Evolutionary conservation across 2,113 vertebrate genomes (phyloP), one percentile per base, ranked within the genome.

Genomic region (Corythornis vintsioides): DNA sequence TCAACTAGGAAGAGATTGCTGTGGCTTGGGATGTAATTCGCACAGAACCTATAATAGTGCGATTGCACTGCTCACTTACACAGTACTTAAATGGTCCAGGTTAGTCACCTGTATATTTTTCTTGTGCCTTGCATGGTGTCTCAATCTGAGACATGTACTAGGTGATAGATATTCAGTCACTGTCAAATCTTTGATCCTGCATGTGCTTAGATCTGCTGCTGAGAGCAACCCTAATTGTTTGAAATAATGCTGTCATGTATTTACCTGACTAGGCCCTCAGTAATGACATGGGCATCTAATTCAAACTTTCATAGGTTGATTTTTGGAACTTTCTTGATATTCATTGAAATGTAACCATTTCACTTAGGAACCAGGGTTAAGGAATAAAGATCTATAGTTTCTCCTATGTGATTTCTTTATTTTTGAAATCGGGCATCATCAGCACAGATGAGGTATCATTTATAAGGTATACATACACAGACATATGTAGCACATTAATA

Each of bases 11-110:
- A 97, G 98, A 99, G 96, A 99, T 99, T 94, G 98, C 98, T 94
- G 97, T 98, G 93, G 98, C 98, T 65, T 99, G 98, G 98, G 98
- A 99, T 94, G 98, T 99, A 56, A 98, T 98, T 96, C 98, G 98
- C 77, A 98, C 98, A 86, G 98, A 99, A 91, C 98, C 98, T 48
- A 98, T 99, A 90, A 98, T 98, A 86, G 98, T 99, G 89, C 97
- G 98, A 17, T 97, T 99, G 79, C 98, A 99, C 95, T 99, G 98
- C 92, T 99, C 98, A 15, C 98, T 99, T 43, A 99, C 98, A 15
- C 98, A 99, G 90, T 99, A 99, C 95, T 98, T 99, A 92, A 98
- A 98, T 95, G 98, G 98, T 91, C 98, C 98, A 97, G 98, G 98
- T 98, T 67, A 96, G 98, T 97, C 57, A 63, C 3, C 0, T 56